Conservation (phyloP, 2,797 vertebrate genomes). For the Gymnodraco acuticeps region DNA sequence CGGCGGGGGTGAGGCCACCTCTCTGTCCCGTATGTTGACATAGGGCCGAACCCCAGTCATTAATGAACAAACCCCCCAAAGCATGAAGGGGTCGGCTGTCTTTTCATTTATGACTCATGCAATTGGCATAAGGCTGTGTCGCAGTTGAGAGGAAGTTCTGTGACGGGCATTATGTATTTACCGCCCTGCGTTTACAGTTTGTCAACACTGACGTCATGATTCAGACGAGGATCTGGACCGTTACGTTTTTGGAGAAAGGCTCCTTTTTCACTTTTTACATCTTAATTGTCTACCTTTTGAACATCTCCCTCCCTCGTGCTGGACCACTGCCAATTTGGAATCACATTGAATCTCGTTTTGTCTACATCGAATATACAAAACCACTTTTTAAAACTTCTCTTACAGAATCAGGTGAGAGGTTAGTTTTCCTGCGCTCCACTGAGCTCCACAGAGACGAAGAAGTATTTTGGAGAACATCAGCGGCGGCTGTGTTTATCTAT, state of each 20-base stretch:
- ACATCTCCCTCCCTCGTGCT: constrained; percentile 28
- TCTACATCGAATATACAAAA: background rate
- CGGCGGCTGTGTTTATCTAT: constrained; percentile 18
- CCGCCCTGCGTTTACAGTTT: constrained; percentile 35
- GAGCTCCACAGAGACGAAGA: constrained; percentile 25
- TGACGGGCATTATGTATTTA: constrained; percentile 32
- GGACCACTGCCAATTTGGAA: constrained; percentile 25
- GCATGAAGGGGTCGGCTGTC: constrained; percentile 9
- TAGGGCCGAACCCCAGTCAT: constrained; percentile 21
- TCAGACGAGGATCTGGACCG: constrained; percentile 12
- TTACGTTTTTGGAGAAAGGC: background rate
- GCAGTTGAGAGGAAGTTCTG: constrained; percentile 26
- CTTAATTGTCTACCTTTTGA: constrained; percentile 16
- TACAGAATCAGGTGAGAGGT: constrained; percentile 65
- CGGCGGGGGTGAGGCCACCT: constrained; percentile 43
- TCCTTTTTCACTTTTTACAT: background rate
- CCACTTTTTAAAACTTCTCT: constrained; percentile 25
- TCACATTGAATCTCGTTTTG: constrained; percentile 26
- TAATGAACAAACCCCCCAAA: constrained; percentile 34
- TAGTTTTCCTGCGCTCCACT: constrained; percentile 29
- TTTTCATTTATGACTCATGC: constrained; percentile 53
- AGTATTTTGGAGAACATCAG: constrained; percentile 33
- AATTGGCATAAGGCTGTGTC: constrained; percentile 16
- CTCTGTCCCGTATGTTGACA: constrained; percentile 49
- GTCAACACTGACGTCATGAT: constrained; percentile 43